A percentile compares a stretch with the other conserved stretches of the same genome.
phyloP scores from a whole-genome alignment of 2,113 vertebrate genomes.

The Alectura lathami region DNA sequence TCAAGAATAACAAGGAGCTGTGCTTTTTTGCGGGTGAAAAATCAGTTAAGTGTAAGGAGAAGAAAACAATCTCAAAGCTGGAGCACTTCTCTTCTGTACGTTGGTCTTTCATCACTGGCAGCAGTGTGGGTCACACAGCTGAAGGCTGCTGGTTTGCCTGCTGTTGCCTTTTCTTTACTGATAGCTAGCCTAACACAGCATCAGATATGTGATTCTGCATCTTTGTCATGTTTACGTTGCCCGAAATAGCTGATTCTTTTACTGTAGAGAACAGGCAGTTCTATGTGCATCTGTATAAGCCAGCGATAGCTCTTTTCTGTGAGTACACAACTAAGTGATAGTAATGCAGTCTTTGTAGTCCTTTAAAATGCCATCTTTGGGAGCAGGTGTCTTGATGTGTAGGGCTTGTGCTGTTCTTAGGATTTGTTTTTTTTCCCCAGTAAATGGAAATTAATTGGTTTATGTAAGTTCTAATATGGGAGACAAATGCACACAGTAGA shows the following conservation, averaged over 20 bases:
- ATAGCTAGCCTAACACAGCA: neutral
- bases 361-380: neutral
- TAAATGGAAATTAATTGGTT: neutral
- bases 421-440: neutral
- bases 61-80: conserved; percentile 8
- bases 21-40: conserved; percentile 4
- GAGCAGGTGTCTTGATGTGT: neutral
- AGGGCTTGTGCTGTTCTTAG: neutral
- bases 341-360: neutral
- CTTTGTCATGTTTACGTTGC: neutral
- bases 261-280: conserved; percentile 4
- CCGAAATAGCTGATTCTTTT: conserved; percentile 13
- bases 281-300: neutral
- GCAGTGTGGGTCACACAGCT: conserved; percentile 44
- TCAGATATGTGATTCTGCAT: neutral
- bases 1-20: neutral
- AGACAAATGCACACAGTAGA: neutral
- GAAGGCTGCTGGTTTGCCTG: conserved; percentile 56
- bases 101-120: conserved; percentile 58
- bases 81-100: conserved; percentile 22
- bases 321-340: neutral
- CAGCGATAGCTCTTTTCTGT: neutral
- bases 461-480: neutral
- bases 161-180: conserved; percentile 27
- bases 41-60: neutral